phyloP scores from a whole-genome alignment of 2,888 invertebrate genomes.

The Idaea dimidiata region DNA sequence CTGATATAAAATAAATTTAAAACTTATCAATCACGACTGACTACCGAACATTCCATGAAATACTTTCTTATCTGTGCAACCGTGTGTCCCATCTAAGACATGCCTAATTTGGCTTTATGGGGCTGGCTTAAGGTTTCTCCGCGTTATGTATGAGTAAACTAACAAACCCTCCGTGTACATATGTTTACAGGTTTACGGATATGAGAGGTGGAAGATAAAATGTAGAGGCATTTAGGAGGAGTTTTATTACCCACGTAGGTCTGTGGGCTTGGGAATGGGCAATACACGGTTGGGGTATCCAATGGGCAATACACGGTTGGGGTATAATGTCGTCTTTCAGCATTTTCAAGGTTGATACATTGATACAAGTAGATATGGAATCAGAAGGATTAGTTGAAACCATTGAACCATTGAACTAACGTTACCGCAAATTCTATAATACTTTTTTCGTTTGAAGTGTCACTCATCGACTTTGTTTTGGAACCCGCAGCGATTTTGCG shows the following conservation, averaged over 20 bases:
- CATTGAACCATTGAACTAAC: too few relatives aligned
- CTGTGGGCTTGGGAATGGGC: constrained; percentile 3
- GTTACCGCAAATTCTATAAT: too few relatives aligned
- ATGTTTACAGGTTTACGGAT: constrained; percentile 28
- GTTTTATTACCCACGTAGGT: constrained; percentile 18
- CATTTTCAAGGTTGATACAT: too few relatives aligned
- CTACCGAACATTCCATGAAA: background rate
- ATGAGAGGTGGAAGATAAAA: constrained; percentile 26
- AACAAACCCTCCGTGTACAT: constrained; percentile 44
- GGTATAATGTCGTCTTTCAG: too few relatives aligned
- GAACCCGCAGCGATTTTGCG: too few relatives aligned
- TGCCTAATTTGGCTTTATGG: constrained; percentile 71
- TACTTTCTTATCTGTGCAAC: constrained; percentile 1
- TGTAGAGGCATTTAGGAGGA: constrained; percentile 18
- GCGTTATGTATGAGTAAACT: constrained; percentile 51
- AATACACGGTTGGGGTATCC: background rate
- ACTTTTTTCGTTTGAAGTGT: too few relatives aligned
- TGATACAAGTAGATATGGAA: too few relatives aligned
- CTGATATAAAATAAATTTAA: too few relatives aligned
- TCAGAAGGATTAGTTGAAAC: too few relatives aligned
- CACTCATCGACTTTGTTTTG: too few relatives aligned
- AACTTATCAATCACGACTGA: background rate
- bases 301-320: background rate
- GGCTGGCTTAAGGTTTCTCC: constrained; percentile 42
- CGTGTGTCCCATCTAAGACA: constrained; percentile 42